These are phyloP conservation scores for Chironomus tentans DNA, from an alignment of 2,888 invertebrate genomes.

Conservation along the genomic window DNA sequence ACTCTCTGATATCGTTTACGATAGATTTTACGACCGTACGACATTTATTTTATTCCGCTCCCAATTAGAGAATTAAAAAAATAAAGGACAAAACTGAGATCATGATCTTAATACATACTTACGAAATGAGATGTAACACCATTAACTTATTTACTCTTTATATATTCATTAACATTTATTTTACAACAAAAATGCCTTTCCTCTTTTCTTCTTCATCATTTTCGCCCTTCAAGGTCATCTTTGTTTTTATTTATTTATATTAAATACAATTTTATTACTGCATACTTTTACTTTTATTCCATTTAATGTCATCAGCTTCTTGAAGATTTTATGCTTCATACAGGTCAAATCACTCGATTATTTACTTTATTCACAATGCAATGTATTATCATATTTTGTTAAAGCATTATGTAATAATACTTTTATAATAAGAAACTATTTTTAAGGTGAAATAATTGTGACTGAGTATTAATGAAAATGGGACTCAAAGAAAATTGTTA, in stretches of 20 bases:
- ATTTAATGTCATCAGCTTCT: not conserved
- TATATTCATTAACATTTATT: no score
- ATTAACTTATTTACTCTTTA: no score
- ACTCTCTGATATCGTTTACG: no score
- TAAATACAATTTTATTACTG: not conserved
- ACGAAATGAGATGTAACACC: no score
- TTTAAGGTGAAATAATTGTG: not conserved
- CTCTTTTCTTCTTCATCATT: not conserved
- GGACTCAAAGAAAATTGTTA: not conserved
- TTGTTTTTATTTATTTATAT: not conserved
- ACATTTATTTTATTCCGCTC: no score
- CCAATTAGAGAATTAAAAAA: no score
- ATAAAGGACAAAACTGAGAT: not conserved
- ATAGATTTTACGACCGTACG: no score
- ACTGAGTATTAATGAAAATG: not conserved
- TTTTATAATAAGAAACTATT: not conserved
- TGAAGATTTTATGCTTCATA: not conserved
- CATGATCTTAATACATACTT: no score
- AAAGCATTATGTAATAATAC: not conserved
- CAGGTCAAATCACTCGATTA: not conserved
- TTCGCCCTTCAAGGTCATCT: not conserved
- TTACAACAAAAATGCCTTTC: not conserved
- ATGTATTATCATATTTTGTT: not conserved
- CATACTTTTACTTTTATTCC: not conserved
- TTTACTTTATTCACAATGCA: not conserved